These are phyloP conservation scores for Cyclura pinguis DNA, from an alignment of 2,797 vertebrate genomes.

Conservation along the genomic window DNA sequence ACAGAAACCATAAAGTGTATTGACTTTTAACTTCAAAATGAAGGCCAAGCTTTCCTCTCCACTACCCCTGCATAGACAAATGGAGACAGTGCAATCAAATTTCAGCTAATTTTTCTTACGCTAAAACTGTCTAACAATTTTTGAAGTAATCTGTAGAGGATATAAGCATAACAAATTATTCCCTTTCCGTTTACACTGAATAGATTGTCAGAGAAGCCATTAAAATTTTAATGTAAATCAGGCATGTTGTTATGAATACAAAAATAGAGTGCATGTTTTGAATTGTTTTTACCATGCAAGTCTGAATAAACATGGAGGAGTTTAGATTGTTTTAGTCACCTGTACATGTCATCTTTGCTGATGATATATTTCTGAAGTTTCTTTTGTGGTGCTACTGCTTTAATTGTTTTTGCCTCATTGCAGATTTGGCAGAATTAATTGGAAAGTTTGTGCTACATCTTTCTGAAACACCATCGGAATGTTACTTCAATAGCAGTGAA, in stretches of 20 bases:
- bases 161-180: constrained; percentile 65
- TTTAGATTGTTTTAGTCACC: constrained; percentile 53
- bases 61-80: constrained; percentile 42
- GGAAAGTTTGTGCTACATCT: constrained; percentile 86
- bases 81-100: constrained; percentile 56
- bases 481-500: constrained; percentile 83
- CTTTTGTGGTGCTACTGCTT: constrained; percentile 51
- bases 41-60: constrained; percentile 20
- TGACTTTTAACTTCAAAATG: not conserved
- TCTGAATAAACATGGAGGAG: constrained; percentile 44
- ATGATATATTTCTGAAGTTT: constrained; percentile 33
- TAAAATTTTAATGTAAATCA: constrained; percentile 75
- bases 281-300: constrained; percentile 48
- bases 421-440: constrained; percentile 91
- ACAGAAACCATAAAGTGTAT: not conserved
- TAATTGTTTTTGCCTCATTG: constrained; percentile 68
- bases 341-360: constrained; percentile 39
- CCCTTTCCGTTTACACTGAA: constrained; percentile 62
- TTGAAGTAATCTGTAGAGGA: constrained; percentile 64
- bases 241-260: constrained; percentile 62
- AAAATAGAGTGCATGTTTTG: constrained; percentile 56
- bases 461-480: constrained; percentile 80
- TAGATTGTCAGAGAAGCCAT: constrained; percentile 70
- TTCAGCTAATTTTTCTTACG: constrained; percentile 67
- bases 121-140: constrained; percentile 64